Conservation (phyloP, 2,888 invertebrate species). For the Blera fallax region DNA sequence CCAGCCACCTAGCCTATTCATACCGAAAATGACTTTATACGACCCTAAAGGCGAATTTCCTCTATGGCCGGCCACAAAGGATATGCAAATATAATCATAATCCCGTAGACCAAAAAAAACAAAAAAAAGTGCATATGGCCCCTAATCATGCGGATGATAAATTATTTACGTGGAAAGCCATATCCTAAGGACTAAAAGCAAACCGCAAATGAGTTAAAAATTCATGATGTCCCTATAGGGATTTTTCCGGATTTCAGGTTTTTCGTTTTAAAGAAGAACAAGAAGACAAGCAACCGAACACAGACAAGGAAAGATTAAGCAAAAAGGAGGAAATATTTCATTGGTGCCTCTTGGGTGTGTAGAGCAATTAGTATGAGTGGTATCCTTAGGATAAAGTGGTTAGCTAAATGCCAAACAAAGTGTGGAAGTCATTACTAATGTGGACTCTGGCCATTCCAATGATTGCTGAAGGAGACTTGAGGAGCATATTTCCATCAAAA, state of each 20-base stretch:
- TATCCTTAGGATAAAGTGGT: slow-evolving; percentile 66
- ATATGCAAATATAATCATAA: slow-evolving; percentile 49
- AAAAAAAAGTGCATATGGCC: neutral
- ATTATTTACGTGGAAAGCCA: slow-evolving; percentile 45
- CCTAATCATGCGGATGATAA: slow-evolving; percentile 66
- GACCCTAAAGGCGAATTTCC: slow-evolving; percentile 10
- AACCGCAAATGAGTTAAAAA: slow-evolving; percentile 64
- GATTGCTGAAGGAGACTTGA: slow-evolving; percentile 14
- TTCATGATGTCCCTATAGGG: slow-evolving; percentile 55
- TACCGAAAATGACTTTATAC: slow-evolving; percentile 26
- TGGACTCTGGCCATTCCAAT: slow-evolving; percentile 53
- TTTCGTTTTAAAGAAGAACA: neutral
- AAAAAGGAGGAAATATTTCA: slow-evolving; percentile 46
- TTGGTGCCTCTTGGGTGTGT: slow-evolving; percentile 39
- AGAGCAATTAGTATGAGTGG: slow-evolving; percentile 68
- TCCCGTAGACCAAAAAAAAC: slow-evolving; percentile 19
- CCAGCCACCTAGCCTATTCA: slow-evolving; percentile 8
- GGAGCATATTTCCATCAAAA: neutral
- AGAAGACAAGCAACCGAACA: neutral
- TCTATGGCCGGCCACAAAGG: slow-evolving; percentile 8
- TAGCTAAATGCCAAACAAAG: slow-evolving; percentile 50
- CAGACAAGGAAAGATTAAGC: slow-evolving; percentile 20
- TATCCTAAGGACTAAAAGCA: slow-evolving; percentile 16
- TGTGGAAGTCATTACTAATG: slow-evolving; percentile 64
- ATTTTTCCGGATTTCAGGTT: slow-evolving; percentile 36